Conservation (phyloP, 2,113 vertebrate genomes). For the Oriolus oriolus region DNA sequence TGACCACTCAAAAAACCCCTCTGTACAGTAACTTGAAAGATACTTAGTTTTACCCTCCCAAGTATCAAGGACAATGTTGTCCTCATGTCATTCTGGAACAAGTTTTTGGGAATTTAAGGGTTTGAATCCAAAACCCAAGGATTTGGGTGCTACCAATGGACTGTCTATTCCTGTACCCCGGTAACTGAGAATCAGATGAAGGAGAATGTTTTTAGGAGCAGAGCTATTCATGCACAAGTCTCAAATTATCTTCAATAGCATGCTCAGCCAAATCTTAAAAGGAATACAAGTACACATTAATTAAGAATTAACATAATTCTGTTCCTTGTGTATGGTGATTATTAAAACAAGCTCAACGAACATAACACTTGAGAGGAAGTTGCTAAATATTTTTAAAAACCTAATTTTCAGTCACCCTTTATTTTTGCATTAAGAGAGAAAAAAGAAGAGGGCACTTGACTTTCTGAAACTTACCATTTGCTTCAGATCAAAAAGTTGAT, state of each 20-base stretch:
- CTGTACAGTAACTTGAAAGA: not conserved
- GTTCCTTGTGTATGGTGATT: slow-evolving; percentile 19
- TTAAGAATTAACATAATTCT: slow-evolving; percentile 64
- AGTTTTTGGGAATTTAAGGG: not conserved
- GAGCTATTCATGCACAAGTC: slow-evolving; percentile 18
- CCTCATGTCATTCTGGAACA: not conserved
- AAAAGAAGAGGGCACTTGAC: slow-evolving; percentile 12
- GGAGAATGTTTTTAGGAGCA: slow-evolving; percentile 35
- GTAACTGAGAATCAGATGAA: not conserved
- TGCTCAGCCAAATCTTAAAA: slow-evolving; percentile 37
- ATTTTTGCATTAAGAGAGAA: slow-evolving; percentile 12
- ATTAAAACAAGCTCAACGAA: slow-evolving; percentile 37
- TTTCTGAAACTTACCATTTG: slow-evolving; percentile 23
- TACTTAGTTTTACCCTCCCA: not conserved
- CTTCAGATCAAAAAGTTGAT: slow-evolving; percentile 22
- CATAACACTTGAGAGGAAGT: not conserved
- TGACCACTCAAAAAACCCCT: not conserved
- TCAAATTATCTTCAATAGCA: slow-evolving; percentile 49
- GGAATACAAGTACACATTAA: slow-evolving; percentile 50
- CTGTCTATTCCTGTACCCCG: not conserved
- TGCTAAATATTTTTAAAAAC: slow-evolving; percentile 52
- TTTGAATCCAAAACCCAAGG: not conserved
- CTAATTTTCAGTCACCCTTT: slow-evolving; percentile 30
- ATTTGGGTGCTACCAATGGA: not conserved
- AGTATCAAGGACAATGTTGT: not conserved